These are phyloP conservation scores for Azemiops feae DNA, from an alignment of 2,113 vertebrate genomes.

Conservation along the genomic window DNA sequence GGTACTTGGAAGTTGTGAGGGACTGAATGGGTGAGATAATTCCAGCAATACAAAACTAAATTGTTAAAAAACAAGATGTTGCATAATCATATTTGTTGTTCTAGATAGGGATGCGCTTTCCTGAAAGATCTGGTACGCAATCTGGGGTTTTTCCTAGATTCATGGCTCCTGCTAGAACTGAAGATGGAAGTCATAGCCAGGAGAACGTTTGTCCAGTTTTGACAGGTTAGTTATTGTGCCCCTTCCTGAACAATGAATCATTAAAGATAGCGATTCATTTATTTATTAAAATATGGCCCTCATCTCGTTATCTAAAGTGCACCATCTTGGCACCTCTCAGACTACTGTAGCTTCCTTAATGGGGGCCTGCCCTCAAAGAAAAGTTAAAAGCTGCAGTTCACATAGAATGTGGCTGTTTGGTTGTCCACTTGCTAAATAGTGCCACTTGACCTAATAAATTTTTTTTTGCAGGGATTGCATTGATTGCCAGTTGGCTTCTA, in stretches of 20 bases:
- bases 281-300: no score
- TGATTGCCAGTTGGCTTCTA: background rate
- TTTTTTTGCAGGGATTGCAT: background rate
- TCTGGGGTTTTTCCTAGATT: background rate
- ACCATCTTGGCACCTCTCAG: background rate
- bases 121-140: background rate
- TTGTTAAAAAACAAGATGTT: background rate
- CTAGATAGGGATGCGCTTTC: background rate
- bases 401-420: background rate
- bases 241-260: background rate
- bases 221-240: background rate
- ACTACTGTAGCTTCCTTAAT: background rate
- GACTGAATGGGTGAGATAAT: background rate
- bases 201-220: background rate
- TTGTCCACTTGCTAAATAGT: background rate
- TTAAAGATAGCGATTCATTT: background rate
- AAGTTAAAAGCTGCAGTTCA: background rate
- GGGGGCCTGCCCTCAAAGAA: background rate
- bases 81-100: background rate
- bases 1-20: background rate
- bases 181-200: background rate
- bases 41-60: background rate
- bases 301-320: no score
- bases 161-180: background rate
- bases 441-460: background rate